Evolutionary conservation across 2,797 vertebrate genomes (phyloP), one percentile per base, ranked within the genome.

Genomic region (Pygocentrus nattereri): DNA sequence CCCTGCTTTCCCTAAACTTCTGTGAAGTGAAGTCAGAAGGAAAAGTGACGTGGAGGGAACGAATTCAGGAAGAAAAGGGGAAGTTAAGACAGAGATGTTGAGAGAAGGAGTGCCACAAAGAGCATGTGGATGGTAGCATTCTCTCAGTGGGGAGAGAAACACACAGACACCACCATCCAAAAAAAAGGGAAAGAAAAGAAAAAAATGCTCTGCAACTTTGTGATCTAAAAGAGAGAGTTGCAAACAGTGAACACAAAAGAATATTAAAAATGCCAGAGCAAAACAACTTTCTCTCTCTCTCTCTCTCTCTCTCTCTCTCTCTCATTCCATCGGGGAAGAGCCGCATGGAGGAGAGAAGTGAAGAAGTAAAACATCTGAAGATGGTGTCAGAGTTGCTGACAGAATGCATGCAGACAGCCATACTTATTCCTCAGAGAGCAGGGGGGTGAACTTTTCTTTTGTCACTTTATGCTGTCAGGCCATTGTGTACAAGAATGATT

Each of bases 181-280:
- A 44, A 44, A 44, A 44, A 44, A n/a, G n/a, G 10, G 8, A 41
- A 41, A 41, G 7, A 41, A 41, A 10, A 44, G 10, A 92, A 84
- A 83, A 85, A 91, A 92, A 90, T 83, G 87, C 82, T 88, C 85
- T 79, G 85, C 87, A 92, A 93, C 90, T 93, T 94, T 92, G 85
- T 88, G 84, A 88, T 91, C 91, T 90, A 87, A 94, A 92, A 93
- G 87, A 86, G 87, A 86, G 85, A 88, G 89, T 86, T 82, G 76
- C 88, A 90, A 87, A 93, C 88, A 86, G 86, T 87, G 85, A 91
- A 91, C 89, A 93, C 91, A 94, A 93, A 94, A 91, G 90, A 93
- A 93, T 92, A 92, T 93, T 90, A 92, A 90, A 80, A 93, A 85
- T 89, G 88, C 87, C 82, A 77, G 81, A 79, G 89, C 76, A 84